Evolutionary conservation across 2,797 vertebrate species (phyloP).

Genomic region (Hoplostethus mediterraneus): DNA sequence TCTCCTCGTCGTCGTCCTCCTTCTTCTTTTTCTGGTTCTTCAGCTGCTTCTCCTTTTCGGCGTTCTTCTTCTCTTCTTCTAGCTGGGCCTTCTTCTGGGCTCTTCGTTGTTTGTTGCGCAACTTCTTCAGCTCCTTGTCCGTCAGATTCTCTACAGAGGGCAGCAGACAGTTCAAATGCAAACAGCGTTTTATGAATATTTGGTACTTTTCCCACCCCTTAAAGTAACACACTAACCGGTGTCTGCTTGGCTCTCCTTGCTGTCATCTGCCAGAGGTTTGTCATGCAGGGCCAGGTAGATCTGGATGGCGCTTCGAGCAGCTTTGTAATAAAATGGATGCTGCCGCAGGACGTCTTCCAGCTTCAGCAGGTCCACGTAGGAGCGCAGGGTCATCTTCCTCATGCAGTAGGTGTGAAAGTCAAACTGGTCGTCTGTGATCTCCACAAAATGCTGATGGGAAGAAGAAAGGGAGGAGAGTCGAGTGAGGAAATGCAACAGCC

Average conservation of each 20-base stretch:
- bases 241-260: slow-evolving; percentile 91
- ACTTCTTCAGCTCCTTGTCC: slow-evolving; percentile 94
- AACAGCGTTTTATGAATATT: no score
- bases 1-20: slow-evolving; percentile 95
- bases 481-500: background rate
- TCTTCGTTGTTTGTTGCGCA: slow-evolving; percentile 93
- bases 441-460: slow-evolving; percentile 91
- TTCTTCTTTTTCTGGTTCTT: slow-evolving; percentile 97
- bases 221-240: slow-evolving; percentile 78
- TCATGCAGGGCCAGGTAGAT: slow-evolving; percentile 94
- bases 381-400: slow-evolving; percentile 96
- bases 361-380: slow-evolving; percentile 95
- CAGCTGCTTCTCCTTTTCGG: slow-evolving; percentile 94
- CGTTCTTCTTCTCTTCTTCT: slow-evolving; percentile 95
- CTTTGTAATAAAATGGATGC: slow-evolving; percentile 95
- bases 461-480: no score
- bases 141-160: slow-evolving; percentile 88
- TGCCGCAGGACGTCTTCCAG: slow-evolving; percentile 94
- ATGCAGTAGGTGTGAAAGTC: slow-evolving; percentile 98
- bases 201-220: no score
- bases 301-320: slow-evolving; percentile 92
- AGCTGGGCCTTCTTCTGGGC: slow-evolving; percentile 95
- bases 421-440: slow-evolving; percentile 97
- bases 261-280: slow-evolving; percentile 92
- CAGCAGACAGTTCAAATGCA: no score